Evolutionary conservation across 1,140 invertebrate species (phyloP).

Genomic region (Wiebesia pumilae): DNA sequence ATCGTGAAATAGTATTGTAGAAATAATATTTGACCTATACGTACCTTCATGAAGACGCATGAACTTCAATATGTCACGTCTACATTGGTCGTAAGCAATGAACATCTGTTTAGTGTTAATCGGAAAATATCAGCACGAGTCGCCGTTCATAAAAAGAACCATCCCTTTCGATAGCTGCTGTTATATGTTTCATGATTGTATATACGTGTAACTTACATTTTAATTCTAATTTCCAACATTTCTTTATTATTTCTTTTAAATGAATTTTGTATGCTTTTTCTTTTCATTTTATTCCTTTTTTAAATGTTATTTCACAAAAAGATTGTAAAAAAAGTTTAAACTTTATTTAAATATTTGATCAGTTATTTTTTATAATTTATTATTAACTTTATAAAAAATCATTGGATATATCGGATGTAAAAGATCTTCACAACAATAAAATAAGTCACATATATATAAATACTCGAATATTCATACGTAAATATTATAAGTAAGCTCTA

Average conservation of each 20-base stretch:
- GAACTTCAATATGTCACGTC: neutral
- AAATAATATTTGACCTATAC: constrained; percentile 35
- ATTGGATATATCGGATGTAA: neutral
- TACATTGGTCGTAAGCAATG: neutral
- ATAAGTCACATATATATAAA: too few species aligned
- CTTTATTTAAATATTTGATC: too few species aligned
- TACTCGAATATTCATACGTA: too few species aligned
- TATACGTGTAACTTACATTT: constrained; percentile 1
- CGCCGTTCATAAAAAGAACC: neutral
- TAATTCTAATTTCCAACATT: neutral
- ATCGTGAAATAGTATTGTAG: neutral
- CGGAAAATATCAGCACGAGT: neutral
- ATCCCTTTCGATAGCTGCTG: neutral
- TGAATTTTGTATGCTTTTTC: too few species aligned
- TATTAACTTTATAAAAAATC: neutral
- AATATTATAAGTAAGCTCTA: too few species aligned
- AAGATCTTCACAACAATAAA: neutral
- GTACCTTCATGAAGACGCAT: neutral
- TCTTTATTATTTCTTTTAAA: too few species aligned
- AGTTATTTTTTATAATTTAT: neutral
- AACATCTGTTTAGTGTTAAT: constrained; percentile 39
- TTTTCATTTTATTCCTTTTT: too few species aligned
- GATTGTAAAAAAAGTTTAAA: too few species aligned
- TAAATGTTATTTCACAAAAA: too few species aligned
- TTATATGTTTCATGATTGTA: neutral